A percentile compares a stretch with the other conserved stretches of the same genome.
Evolutionary conservation across 2,113 vertebrate genomes (phyloP).

Genomic region (Sylvia atricapilla): DNA sequence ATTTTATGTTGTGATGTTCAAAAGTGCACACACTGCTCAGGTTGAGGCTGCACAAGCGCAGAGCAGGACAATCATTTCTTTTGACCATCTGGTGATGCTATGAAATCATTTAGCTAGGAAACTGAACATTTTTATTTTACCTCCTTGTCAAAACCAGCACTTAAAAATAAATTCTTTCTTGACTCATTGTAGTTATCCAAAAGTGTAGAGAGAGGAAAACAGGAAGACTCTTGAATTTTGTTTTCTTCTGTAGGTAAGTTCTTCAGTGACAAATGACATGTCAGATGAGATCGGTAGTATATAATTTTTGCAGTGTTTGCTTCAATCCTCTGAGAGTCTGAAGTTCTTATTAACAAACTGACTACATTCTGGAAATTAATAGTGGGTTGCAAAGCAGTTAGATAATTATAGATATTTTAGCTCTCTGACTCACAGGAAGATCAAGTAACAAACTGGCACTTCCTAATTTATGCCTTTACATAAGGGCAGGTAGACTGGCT

Average conservation of each 20-base stretch:
- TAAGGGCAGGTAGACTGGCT: not conserved
- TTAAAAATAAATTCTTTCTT: not conserved
- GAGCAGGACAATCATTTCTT: not conserved
- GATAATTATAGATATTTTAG: not conserved
- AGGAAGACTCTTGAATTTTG: not conserved
- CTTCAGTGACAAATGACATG: not conserved
- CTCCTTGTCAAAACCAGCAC: not conserved
- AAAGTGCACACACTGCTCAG: not conserved
- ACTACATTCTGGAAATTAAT: not conserved
- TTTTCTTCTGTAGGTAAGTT: not conserved
- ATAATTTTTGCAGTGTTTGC: not conserved
- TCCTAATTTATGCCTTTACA: not conserved
- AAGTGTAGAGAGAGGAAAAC: not conserved
- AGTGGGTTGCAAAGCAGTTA: not conserved
- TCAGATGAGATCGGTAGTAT: not conserved
- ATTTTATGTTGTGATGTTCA: not conserved
- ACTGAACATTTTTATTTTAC: not conserved
- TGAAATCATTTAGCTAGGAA: not conserved
- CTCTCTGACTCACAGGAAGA: not conserved
- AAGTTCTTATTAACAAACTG: not conserved
- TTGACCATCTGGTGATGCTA: not conserved
- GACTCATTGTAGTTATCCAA: not conserved
- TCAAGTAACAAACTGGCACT: not conserved
- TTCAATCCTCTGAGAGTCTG: not conserved
- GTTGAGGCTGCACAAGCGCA: rapidly evolving